Conservation (phyloP, 2,113 vertebrate genomes). For the Polypterus bichir region DNA sequence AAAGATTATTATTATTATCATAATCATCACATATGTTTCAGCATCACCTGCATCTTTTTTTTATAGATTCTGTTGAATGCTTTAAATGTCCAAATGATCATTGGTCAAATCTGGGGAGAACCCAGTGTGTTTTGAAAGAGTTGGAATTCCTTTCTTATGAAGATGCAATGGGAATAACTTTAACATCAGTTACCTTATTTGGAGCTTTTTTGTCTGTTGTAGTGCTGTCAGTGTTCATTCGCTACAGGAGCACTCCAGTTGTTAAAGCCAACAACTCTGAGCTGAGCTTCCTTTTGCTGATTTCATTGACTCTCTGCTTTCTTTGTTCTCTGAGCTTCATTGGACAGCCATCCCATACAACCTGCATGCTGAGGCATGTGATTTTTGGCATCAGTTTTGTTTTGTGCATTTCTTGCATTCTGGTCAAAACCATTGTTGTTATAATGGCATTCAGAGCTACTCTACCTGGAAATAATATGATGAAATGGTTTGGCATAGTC, state of each 20-base stretch:
- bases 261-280: conserved; percentile 12
- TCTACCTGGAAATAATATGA: conserved; percentile 9
- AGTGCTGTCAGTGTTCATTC: conserved; percentile 6
- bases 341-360: conserved; percentile 4
- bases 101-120: conserved; percentile 2
- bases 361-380: conserved; percentile 8
- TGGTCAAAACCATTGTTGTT: conserved; percentile 13
- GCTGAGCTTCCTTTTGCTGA: conserved; percentile 10
- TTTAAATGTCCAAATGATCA: conserved; percentile 2
- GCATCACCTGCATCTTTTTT: not conserved
- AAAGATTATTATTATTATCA: too few relatives aligned
- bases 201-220: conserved; percentile 2
- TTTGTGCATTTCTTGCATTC: conserved; percentile 14
- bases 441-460: conserved; percentile 11
- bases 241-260: conserved; percentile 11
- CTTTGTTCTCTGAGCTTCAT: conserved; percentile 9
- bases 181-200: conserved; percentile 6
- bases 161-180: conserved; percentile 4
- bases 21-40: too few relatives aligned
- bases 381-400: conserved; percentile 12
- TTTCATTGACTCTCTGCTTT: conserved; percentile 11
- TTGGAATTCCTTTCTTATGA: conserved; percentile 11
- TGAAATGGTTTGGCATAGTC: conserved; percentile 8
- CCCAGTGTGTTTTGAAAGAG: conserved; percentile 1
- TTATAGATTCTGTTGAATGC: not conserved